These are phyloP conservation scores for Euschistus heros DNA, from an alignment of 1,140 invertebrate genomes.

Conservation along the genomic window DNA sequence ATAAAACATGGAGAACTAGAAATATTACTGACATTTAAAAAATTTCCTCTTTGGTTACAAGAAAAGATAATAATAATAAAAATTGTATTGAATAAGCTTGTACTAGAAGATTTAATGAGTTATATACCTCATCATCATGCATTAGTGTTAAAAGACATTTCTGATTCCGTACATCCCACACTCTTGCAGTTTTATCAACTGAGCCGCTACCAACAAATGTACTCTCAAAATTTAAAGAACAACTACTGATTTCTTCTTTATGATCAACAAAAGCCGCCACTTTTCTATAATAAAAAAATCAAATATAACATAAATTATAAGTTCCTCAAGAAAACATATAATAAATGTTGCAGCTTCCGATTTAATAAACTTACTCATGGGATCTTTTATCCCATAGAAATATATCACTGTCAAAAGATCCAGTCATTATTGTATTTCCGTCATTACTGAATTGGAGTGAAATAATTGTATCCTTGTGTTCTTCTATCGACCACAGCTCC, in stretches of 20 bases:
- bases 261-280: constrained; percentile 54
- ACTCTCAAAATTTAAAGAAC: constrained; percentile 61
- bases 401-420: constrained; percentile 67
- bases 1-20: too few relatives aligned
- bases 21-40: too few relatives aligned
- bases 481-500: constrained; percentile 48
- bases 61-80: too few relatives aligned
- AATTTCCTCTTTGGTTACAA: too few relatives aligned
- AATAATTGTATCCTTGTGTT: constrained; percentile 64
- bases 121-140: constrained; percentile 54
- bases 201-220: constrained; percentile 57
- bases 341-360: background rate
- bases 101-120: constrained; percentile 6
- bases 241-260: constrained; percentile 59
- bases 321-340: background rate
- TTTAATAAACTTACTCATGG: background rate
- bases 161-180: constrained; percentile 57
- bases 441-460: constrained; percentile 56
- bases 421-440: constrained; percentile 58
- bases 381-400: constrained; percentile 59
- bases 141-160: constrained; percentile 48
- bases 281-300: constrained; percentile 38
- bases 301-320: background rate
- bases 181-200: constrained; percentile 60
- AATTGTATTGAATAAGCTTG: background rate